A percentile compares a stretch with the other conserved stretches of the same genome.
Evolutionary conservation across 1,140 invertebrate genomes (phyloP).

Genomic region (Danaus plexippus): DNA sequence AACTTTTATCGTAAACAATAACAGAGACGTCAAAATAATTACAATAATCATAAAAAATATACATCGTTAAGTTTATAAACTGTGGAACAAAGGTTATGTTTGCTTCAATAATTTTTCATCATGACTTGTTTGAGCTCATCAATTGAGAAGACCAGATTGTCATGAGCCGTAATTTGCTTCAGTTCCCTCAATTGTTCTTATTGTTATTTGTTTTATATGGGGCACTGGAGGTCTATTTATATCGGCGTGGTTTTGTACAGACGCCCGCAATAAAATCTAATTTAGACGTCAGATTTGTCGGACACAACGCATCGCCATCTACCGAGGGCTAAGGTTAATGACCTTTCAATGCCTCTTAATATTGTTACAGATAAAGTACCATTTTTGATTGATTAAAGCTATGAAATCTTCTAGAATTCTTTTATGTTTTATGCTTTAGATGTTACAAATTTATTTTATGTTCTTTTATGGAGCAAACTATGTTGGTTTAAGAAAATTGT

Average conservation of each 20-base stretch:
- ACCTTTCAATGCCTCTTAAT: conserved; percentile 18
- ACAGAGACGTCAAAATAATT: too few species aligned
- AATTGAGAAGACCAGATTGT: conserved; percentile 48
- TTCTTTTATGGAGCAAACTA: too few species aligned
- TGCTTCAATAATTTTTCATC: conserved; percentile 51
- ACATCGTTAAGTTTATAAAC: conserved; percentile 25
- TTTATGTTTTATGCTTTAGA: too few species aligned
- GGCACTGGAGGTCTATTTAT: conserved; percentile 28
- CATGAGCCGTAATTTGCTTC: conserved; percentile 23
- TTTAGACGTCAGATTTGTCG: conserved; percentile 69
- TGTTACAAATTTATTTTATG: too few species aligned
- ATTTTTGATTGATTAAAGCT: too few species aligned
- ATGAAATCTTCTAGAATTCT: too few species aligned
- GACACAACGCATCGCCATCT: conserved; percentile 42
- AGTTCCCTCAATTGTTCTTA: conserved; percentile 9
- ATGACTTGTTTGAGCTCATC: conserved; percentile 46
- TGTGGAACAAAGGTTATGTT: conserved; percentile 32
- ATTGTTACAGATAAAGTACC: too few species aligned
- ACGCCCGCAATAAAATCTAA: conserved; percentile 70
- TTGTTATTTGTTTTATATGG: conserved; percentile 6
- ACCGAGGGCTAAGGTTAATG: conserved; percentile 54
- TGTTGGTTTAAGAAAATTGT: too few species aligned
- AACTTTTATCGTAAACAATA: too few species aligned
- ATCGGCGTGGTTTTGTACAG: conserved; percentile 42
- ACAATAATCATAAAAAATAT: too few species aligned